Base-by-base conservation (phyloP, 2,888 invertebrate species). In the Leucophora obtusa region DNA sequence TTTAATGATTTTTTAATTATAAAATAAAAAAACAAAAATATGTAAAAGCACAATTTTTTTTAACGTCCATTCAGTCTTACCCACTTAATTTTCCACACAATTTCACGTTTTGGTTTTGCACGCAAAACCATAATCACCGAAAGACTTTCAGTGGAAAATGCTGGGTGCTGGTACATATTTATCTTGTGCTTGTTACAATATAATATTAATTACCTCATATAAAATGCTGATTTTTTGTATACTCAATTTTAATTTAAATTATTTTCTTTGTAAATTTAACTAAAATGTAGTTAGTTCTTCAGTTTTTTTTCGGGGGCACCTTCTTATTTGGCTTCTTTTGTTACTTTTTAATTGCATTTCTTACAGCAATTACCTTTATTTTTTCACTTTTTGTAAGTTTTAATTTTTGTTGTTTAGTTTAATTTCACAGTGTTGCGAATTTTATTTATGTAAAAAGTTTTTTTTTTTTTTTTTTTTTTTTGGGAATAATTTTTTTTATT, bases 401-500 rank as follows among this genome's bases (percentile, higher is more conserved):
- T 43, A 1, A 58, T 56, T 10, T 15, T 43, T 21, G 10, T 53
- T 33, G 11, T 74, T 21, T 75, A 50, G 60, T 70, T 79, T 82
- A 82, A 83, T 83, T 83, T 82, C 76, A 79, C 81, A 80, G 65
- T 72, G 69, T 60, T 65, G 79, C 79, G 53, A 82, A 77, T 77
- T 80, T 83, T 81, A 84, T 84, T 84, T 84, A 83, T 83, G 77
- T 58, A 59, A 53, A 56, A 28, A 54, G 54, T 54, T 56, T 56
- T 1, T 56, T 28, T n/a, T 2, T 9, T 53, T 21, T 10, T 6
- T 28, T 15, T 33, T 56, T 28, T 28, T 14, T 10, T 28, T 56
- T 8, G 24, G 53, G 24, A 56, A 56, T 14, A 24, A 56, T 56
- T 28, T 54, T 28, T 21, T 56, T 3, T 15, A 24, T 65, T 65